These are phyloP conservation scores for Lepus timidus DNA, from an alignment of 2,113 vertebrate species.

Conservation along the genomic window DNA sequence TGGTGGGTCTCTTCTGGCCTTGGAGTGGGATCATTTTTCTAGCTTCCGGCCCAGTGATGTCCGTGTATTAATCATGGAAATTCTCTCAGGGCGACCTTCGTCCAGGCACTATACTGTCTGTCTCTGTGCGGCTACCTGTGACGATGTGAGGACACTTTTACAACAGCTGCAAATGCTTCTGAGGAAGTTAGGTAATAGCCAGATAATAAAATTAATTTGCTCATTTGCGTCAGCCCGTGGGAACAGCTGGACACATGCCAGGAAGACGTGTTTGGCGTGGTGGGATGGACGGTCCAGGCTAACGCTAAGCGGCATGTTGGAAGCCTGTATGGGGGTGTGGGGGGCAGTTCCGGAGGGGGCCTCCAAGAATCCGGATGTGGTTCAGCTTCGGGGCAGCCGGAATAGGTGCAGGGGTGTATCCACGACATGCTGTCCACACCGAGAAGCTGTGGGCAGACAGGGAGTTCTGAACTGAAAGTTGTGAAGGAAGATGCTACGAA, in stretches of 20 bases:
- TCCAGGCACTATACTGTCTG: background rate
- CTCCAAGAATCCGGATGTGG: background rate
- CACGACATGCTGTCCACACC: background rate
- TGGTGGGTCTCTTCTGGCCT: background rate
- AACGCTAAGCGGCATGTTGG: background rate
- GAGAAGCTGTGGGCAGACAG: background rate
- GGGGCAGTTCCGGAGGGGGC: background rate
- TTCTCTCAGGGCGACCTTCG: background rate
- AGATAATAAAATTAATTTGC: background rate
- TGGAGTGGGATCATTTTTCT: background rate
- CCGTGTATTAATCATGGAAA: background rate
- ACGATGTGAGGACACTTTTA: background rate
- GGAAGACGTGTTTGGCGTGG: background rate
- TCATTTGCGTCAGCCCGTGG: background rate
- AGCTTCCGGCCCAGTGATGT: background rate
- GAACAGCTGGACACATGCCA: background rate
- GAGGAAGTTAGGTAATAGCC: background rate
- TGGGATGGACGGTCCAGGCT: background rate
- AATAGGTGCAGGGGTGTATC: rapidly evolving
- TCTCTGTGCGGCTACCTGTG: background rate
- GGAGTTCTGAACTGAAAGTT: background rate
- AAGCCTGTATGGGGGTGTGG: background rate
- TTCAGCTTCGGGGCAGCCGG: background rate
- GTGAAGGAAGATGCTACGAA: background rate
- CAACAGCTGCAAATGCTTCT: background rate